A percentile compares a stretch with the other conserved stretches of the same genome.
These are phyloP conservation scores for Zootermopsis nevadensis DNA, from an alignment of 2,888 invertebrate species.

Conservation along the genomic window DNA sequence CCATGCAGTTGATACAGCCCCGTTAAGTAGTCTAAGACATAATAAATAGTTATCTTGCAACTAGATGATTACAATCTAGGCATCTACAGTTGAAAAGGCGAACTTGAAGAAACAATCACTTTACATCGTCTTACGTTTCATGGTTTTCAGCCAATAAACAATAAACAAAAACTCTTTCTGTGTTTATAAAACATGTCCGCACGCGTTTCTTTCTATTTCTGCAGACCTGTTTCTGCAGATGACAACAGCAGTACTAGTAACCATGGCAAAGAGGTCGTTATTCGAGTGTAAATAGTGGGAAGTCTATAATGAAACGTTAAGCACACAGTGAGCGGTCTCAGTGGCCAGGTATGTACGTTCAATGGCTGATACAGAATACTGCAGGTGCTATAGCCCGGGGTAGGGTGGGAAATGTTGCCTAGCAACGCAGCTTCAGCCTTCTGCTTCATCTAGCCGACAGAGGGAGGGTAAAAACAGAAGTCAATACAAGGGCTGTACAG, in stretches of 20 bases:
- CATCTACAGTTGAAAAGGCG: too few relatives aligned
- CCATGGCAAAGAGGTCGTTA: background rate
- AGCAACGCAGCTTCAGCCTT: background rate
- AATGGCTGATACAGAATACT: background rate
- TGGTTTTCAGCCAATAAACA: too few relatives aligned
- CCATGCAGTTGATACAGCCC: too few relatives aligned
- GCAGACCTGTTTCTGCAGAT: background rate
- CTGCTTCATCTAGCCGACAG: background rate
- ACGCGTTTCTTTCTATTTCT: background rate
- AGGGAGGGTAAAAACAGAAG: background rate
- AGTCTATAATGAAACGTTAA: background rate
- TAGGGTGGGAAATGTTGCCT: background rate
- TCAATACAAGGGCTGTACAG: constrained; percentile 7
- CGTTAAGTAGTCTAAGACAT: too few relatives aligned
- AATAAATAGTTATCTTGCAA: too few relatives aligned
- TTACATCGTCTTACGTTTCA: too few relatives aligned
- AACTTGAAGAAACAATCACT: too few relatives aligned
- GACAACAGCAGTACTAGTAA: background rate
- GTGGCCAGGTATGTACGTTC: too few relatives aligned
- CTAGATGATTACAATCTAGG: too few relatives aligned
- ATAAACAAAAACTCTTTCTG: too few relatives aligned
- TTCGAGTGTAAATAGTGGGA: background rate
- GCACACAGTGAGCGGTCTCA: background rate
- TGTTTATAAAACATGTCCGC: background rate
- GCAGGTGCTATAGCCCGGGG: background rate